Base-by-base conservation (phyloP, 1,140 invertebrate species). In the Antheraea mylitta region DNA sequence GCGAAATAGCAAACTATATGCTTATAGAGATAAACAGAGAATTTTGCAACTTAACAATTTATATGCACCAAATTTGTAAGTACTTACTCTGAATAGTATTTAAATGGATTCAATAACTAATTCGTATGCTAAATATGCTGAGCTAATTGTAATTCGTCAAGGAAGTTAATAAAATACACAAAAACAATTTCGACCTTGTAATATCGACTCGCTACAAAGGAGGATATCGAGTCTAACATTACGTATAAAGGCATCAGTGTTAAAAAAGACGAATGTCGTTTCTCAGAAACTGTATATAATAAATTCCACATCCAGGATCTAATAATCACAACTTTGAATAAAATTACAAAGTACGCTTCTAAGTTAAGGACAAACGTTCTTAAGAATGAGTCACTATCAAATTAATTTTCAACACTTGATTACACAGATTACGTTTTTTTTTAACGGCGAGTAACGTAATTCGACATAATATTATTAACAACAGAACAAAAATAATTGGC, bases 101-200 rank as follows among this genome's bases (percentile, higher is more conserved):
- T 30, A 30, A 30, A 30, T 4, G 22, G 22, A 2, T 30, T 30
- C 22, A 2, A 4, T 30, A 30, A 30, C 1, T 30, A 30, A 30
- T 30, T 30, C 22, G 22, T 30, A 30, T 30, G 22, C 22, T 30
- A 30, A 30, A 30, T 30, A 30, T 30, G 22, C 22, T 30, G 22
- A 30, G 22, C 22, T 30, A 42, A 61, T 37, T 30, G 36, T 63
- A 63, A 62, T 62, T 30, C 16, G 13, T 19, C 30, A 60, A 73
- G 68, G 72, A 67, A 73, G 72, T 65, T 69, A 67, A 66, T 53
- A 18, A 30, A 22, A 18, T 19, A 22, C 60, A 64, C 64, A 18
- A 69, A 67, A 45, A 64, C 64, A 64, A 69, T 61, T 65, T 38
- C 62, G 64, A 64, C 73, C 69, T 74, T 74, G 69, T 64, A 60